Evolutionary conservation across 2,113 vertebrate species (phyloP).

Genomic region (human): GRCh38 chr7:104908001-104908500

Average conservation of each 20-base stretch:
- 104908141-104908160: slow-evolving; percentile 66
- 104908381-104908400: slow-evolving; percentile 80
- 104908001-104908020: slow-evolving; percentile 37
- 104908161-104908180: slow-evolving; percentile 40
- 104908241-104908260: slow-evolving; percentile 44
- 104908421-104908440: slow-evolving; percentile 80
- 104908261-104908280: slow-evolving; percentile 70
- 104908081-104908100: slow-evolving; percentile 54
- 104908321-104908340: slow-evolving; percentile 75
- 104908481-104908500: slow-evolving; percentile 87
- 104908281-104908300: slow-evolving; percentile 72
- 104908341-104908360: slow-evolving; percentile 80
- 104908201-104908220: slow-evolving; percentile 71
- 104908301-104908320: slow-evolving; percentile 69
- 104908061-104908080: slow-evolving; percentile 74
- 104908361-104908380: slow-evolving; percentile 77
- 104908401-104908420: slow-evolving; percentile 74
- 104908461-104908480: slow-evolving; percentile 85
- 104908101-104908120: slow-evolving; percentile 54
- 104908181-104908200: slow-evolving; percentile 48
- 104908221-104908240: slow-evolving; percentile 48
- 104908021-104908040: slow-evolving; percentile 47
- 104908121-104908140: slow-evolving; percentile 71
- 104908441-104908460: slow-evolving; percentile 80
- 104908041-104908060: slow-evolving; percentile 79